Evolutionary conservation across 2,113 vertebrate genomes (phyloP).

Genomic region (Crotalus horridus): DNA sequence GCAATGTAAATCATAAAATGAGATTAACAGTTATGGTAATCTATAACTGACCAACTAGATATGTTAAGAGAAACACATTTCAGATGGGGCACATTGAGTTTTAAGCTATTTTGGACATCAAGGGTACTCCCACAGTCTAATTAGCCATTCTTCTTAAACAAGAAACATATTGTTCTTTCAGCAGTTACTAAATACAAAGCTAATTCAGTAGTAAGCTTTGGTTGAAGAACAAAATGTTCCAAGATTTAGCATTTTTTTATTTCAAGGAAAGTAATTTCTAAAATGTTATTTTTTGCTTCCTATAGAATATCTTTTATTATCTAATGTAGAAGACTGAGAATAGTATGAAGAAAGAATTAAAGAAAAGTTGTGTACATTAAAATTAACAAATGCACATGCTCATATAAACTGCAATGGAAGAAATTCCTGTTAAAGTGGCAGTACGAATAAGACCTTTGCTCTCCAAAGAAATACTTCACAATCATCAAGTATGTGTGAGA

Average conservation of each 20-base stretch:
- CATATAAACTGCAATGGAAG: conserved; percentile 69
- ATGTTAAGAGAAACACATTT: not conserved
- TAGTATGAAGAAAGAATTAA: conserved; percentile 16
- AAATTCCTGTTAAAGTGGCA: conserved; percentile 84
- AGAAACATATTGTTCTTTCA: not conserved
- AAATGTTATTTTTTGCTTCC: not conserved
- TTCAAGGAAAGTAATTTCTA: not conserved
- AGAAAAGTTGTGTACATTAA: conserved; percentile 28
- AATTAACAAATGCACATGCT: not conserved
- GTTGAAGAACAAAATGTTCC: not conserved
- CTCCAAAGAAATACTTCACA: conserved; percentile 80
- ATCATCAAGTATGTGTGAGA: conserved; percentile 81
- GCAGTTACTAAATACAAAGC: not conserved
- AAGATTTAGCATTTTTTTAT: not conserved
- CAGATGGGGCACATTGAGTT: not conserved
- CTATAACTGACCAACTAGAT: not conserved
- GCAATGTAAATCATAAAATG: not conserved
- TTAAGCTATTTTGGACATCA: not conserved
- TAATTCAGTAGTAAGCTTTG: not conserved
- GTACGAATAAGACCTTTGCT: conserved; percentile 87
- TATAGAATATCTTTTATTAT: conserved; percentile 39
- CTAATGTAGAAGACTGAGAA: conserved; percentile 29
- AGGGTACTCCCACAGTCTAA: not conserved
- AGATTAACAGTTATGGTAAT: not conserved
- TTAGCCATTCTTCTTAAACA: not conserved